These are phyloP conservation scores for Allygus modestus DNA, from an alignment of 2,888 invertebrate species.

Conservation along the genomic window DNA sequence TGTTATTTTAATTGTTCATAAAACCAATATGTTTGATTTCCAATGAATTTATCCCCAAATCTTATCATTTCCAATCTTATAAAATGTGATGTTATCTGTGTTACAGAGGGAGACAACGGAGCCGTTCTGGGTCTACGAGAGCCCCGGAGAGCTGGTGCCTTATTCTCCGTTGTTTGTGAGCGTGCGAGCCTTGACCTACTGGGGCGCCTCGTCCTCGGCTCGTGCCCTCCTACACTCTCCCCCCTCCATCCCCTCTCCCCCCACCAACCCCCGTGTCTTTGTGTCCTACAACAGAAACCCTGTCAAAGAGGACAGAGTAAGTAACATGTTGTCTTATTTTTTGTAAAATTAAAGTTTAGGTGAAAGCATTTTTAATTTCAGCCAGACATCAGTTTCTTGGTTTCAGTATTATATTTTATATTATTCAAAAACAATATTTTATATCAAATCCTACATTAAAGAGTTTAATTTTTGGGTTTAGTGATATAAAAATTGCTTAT, in stretches of 20 bases:
- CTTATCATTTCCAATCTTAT: too few relatives aligned
- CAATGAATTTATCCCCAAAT: too few relatives aligned
- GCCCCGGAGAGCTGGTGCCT: constrained; percentile 75
- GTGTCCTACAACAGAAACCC: constrained; percentile 75
- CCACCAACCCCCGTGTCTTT: constrained; percentile 85
- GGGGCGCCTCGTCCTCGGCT: constrained; percentile 86
- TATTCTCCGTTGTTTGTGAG: constrained; percentile 85
- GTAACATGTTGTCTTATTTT: background rate
- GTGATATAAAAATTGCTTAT: too few relatives aligned
- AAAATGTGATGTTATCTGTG: background rate
- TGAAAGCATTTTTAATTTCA: background rate
- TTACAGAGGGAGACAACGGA: constrained; percentile 67
- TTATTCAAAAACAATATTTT: too few relatives aligned
- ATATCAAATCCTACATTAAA: too few relatives aligned
- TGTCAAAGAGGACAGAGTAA: constrained; percentile 58
- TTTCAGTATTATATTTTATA: too few relatives aligned
- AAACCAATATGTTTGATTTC: too few relatives aligned
- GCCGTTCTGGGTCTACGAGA: constrained; percentile 66
- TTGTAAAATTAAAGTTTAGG: background rate
- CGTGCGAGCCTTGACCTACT: constrained; percentile 89
- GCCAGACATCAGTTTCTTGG: too few relatives aligned
- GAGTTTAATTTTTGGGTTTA: too few relatives aligned
- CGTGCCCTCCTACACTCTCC: constrained; percentile 85
- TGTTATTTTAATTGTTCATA: too few relatives aligned
- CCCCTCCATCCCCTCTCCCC: constrained; percentile 87